Evolutionary conservation across 2,113 vertebrate genomes (phyloP), one percentile per base, ranked within the genome.

Genomic region (Zosterops hypoxanthus): DNA sequence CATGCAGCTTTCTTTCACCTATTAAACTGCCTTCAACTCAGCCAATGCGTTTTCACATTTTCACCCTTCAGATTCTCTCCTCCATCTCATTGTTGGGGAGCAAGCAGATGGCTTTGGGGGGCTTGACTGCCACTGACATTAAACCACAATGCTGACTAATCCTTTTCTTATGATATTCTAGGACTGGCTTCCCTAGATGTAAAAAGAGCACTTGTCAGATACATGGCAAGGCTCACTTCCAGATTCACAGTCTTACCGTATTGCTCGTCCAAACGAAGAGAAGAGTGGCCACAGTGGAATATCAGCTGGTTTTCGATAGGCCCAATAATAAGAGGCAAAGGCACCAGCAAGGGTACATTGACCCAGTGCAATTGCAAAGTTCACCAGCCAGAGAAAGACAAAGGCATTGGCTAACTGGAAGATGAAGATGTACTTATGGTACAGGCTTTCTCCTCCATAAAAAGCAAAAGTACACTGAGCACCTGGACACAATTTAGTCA

Each of bases 311-410:
- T 99, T 99, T 87, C 96, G 98, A 90, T 98, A 98, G 84, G 99
- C 98, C 99, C 99, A 99, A 94, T 99, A 99, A 57, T 99, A 99
- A 53, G 99, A 98, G 33, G 99, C 99, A 41, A 99, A 99, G 92
- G 99, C 98, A 92, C 99, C 99, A 9, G 99, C 99, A 86, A 99
- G 98, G 42, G 99, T 98, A 97, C 99, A 99, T 96, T 99, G 99
- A 82, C 99, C 99, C 98, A 99, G 92, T 3, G 99, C 99, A 85
- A 99, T 98, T 85, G 98, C 97, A 73, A 99, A 99, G 96, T 99
- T 99, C 85, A 99, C 98, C 95, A 99, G 98, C 99, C 99, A 99
- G 52, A 99, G 98, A 97, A 99, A 99, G 90, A 99, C 97, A 52
- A 99, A 98, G 42, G 99, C 95, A 95, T 99, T 99, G 96, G 98